phyloP scores from a whole-genome alignment of 2,113 vertebrate species.

The Aix galericulata region DNA sequence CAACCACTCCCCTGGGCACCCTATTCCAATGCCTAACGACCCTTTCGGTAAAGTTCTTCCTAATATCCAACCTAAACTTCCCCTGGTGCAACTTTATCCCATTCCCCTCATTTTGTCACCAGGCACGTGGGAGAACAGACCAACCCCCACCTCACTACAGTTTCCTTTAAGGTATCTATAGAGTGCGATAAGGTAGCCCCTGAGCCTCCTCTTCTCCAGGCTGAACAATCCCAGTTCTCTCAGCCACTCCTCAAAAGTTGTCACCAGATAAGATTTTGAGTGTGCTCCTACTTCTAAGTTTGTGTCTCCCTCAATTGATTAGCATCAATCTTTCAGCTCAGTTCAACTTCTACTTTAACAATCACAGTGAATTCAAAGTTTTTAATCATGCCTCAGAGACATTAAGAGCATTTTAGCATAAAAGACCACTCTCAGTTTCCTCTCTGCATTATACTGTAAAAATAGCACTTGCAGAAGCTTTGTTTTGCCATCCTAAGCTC shows the following conservation, averaged over 20 bases:
- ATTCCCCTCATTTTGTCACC: too few species aligned
- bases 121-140: too few species aligned
- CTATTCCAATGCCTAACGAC: too few species aligned
- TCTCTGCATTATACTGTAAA: background rate
- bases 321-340: background rate
- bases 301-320: background rate
- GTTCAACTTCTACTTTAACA: background rate
- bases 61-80: too few species aligned
- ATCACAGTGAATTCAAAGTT: background rate
- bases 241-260: background rate
- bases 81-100: too few species aligned
- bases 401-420: background rate
- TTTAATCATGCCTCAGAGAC: background rate
- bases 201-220: too few species aligned
- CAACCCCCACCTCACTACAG: too few species aligned
- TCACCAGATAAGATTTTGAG: background rate
- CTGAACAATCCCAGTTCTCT: too few species aligned
- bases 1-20: too few species aligned
- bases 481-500: background rate
- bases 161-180: too few species aligned
- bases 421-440: background rate
- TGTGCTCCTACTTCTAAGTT: accelerated
- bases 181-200: too few species aligned
- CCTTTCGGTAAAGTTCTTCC: too few species aligned
- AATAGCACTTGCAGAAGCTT: background rate